Base-by-base conservation (phyloP, 2,113 vertebrate species). In the Triplophysa dalaica region DNA sequence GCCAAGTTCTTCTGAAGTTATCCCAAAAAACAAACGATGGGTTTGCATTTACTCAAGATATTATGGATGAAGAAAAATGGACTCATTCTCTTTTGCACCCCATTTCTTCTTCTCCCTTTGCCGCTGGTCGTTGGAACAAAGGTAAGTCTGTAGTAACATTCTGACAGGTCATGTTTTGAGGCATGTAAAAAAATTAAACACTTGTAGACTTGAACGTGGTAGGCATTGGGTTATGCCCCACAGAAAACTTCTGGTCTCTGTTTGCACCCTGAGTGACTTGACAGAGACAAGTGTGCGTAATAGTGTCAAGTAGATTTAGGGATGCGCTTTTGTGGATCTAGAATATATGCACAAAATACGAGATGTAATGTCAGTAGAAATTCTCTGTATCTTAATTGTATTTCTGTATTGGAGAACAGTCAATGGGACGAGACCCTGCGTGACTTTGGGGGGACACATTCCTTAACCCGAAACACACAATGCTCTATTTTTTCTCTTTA, bases 81-180 rank as follows among this genome's bases (percentile, higher is more conserved):
- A 76, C 13, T 92, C 2, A 76, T 94, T 60, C 89, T 98, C 45
- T 74, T 93, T 78, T 72, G 89, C 87, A 92, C 90, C 12, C 95
- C 95, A 16, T 80, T 97, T 64, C 70, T 96, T 76, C 88, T 96
- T 67, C 90, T 95, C 78, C 93, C 94, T 77, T 90, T 97, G 88
- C 94, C 95, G 10, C 83, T 97, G 3, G 84, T 91, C 1, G 38
- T 94, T 73, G 76, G 91, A 78, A 94, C 93, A 77, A 86, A 79
- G 95, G 96, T 98, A 91, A 85, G 92, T 43, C 16, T 17, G 41
- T 22, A 13, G 13, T 11, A 50, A 58, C 54, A 58, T 21, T 45
- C 43, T 58, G 19, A 21, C 17, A 56, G 54, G 17, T 56, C 19
- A 21, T 76, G 38, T 75, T 43, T 62, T 12, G 21, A 75, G 11